These are phyloP conservation scores for Rutilus rutilus DNA, from an alignment of 2,113 vertebrate species.

Conservation along the genomic window DNA sequence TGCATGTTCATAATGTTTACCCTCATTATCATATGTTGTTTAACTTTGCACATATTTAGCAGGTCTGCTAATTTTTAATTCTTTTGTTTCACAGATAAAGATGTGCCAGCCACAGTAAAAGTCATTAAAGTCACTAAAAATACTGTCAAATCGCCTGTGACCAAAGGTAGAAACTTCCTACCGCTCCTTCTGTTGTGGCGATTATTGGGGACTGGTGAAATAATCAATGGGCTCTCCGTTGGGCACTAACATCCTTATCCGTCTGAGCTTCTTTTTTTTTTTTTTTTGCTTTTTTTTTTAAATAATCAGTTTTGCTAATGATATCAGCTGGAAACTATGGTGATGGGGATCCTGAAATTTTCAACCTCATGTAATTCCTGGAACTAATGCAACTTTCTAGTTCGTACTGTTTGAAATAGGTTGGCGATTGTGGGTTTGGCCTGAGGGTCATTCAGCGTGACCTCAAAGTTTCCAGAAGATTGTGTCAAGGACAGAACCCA, in stretches of 20 bases:
- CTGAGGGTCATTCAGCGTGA: constrained; percentile 14
- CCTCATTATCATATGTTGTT: not conserved
- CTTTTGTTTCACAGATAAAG: constrained; percentile 73
- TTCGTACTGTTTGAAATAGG: constrained; percentile 17
- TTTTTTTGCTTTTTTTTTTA: too few species aligned
- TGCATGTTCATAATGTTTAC: not conserved
- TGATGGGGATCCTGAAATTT: constrained; percentile 11
- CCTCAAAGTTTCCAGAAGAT: constrained; percentile 35
- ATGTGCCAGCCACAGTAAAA: constrained; percentile 62
- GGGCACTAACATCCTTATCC: not conserved
- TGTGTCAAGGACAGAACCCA: constrained; percentile 4
- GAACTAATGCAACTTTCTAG: constrained; percentile 24
- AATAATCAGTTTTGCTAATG: not conserved
- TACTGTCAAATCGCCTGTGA: constrained; percentile 60
- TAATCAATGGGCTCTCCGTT: not conserved
- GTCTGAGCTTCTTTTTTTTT: not conserved
- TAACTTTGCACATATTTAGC: not conserved
- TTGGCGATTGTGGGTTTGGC: constrained; percentile 19
- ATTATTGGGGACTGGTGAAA: constrained; percentile 44
- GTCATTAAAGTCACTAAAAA: constrained; percentile 35
- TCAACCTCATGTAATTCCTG: not conserved
- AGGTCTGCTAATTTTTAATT: constrained; percentile 62
- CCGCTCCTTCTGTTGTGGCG: constrained; percentile 13
- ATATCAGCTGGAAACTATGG: not conserved
- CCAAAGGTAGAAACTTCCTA: constrained; percentile 66